Percentiles rank a stretch among this genome's conserved stretches.
Evolutionary conservation across 1,140 invertebrate genomes (phyloP).

Genomic region (Megalonaias nervosa): DNA sequence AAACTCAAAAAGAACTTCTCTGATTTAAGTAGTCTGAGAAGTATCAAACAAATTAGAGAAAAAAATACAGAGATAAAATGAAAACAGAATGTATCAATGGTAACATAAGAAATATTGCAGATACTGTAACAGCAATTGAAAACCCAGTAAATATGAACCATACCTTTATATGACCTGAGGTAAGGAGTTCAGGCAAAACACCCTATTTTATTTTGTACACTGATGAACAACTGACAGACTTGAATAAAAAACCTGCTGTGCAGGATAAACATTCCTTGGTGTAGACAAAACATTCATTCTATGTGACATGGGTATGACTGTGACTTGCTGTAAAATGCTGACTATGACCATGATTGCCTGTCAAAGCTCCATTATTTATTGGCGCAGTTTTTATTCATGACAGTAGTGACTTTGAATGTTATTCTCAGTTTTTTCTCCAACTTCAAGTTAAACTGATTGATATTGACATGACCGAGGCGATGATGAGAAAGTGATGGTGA

Average conservation of each 20-base stretch:
- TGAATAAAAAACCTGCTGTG: constrained; percentile 9
- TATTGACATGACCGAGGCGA: no score
- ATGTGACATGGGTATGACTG: no score
- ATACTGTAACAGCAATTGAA: constrained; percentile 3
- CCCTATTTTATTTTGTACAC: constrained; percentile 10
- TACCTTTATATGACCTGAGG: background rate
- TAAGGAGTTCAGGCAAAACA: no score
- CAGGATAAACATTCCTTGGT: constrained; percentile 15
- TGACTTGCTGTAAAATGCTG: constrained; percentile 20
- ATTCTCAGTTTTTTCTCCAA: constrained; percentile 9
- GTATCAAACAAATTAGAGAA: no score
- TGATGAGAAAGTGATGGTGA: no score
- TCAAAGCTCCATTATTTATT: constrained; percentile 6
- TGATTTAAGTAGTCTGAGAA: no score
- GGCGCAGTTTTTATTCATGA: constrained; percentile 10
- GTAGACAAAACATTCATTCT: constrained; percentile 20
- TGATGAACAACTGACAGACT: constrained; percentile 12
- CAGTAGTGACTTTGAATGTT: constrained; percentile 11
- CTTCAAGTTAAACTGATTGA: background rate
- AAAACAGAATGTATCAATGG: no score
- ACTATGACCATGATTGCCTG: background rate
- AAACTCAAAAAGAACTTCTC: no score
- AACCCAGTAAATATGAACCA: background rate
- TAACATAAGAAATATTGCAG: constrained; percentile 3
- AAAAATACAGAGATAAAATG: no score